phyloP scores from a whole-genome alignment of 2,888 invertebrate species.

The Tipula unca region DNA sequence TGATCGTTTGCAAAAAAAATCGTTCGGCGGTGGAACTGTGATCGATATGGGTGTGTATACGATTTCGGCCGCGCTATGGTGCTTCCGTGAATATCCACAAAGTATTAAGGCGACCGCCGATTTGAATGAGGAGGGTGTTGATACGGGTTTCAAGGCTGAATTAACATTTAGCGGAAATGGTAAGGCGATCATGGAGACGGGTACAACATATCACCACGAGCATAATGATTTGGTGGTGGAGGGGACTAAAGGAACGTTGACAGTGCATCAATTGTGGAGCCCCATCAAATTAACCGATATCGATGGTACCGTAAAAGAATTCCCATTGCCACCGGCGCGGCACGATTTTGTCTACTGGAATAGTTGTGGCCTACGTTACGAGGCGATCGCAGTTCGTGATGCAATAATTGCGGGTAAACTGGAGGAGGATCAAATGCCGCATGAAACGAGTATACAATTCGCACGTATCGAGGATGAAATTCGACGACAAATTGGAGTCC shows the following conservation, averaged over 20 bases:
- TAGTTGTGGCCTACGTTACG: slow-evolving; percentile 65
- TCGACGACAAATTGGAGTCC: slow-evolving; percentile 58
- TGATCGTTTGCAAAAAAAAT: slow-evolving; percentile 44
- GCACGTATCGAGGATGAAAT: slow-evolving; percentile 65
- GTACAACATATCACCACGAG: slow-evolving; percentile 27
- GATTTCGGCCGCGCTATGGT: slow-evolving; percentile 61
- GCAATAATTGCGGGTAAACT: slow-evolving; percentile 58
- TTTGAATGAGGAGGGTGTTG: slow-evolving; percentile 63
- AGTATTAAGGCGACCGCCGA: slow-evolving; percentile 59
- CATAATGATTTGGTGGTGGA: slow-evolving; percentile 30
- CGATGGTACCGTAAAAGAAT: slow-evolving; percentile 52
- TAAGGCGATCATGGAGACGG: slow-evolving; percentile 33
- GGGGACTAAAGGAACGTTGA: slow-evolving; percentile 39
- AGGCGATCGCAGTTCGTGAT: slow-evolving; percentile 67
- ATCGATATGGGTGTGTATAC: slow-evolving; percentile 71
- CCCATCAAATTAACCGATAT: slow-evolving; percentile 60
- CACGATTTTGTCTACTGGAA: slow-evolving; percentile 55
- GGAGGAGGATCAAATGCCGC: slow-evolving; percentile 60
- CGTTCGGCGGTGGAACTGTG: slow-evolving; percentile 68
- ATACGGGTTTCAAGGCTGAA: slow-evolving; percentile 42
- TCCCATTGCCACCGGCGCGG: slow-evolving; percentile 55
- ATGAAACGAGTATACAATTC: slow-evolving; percentile 58
- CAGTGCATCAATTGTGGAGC: slow-evolving; percentile 57
- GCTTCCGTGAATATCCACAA: slow-evolving; percentile 60
- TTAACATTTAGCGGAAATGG: slow-evolving; percentile 35